Evolutionary conservation across 2,113 vertebrate species (phyloP).

Genomic region (Myanophis thanlyinensis): DNA sequence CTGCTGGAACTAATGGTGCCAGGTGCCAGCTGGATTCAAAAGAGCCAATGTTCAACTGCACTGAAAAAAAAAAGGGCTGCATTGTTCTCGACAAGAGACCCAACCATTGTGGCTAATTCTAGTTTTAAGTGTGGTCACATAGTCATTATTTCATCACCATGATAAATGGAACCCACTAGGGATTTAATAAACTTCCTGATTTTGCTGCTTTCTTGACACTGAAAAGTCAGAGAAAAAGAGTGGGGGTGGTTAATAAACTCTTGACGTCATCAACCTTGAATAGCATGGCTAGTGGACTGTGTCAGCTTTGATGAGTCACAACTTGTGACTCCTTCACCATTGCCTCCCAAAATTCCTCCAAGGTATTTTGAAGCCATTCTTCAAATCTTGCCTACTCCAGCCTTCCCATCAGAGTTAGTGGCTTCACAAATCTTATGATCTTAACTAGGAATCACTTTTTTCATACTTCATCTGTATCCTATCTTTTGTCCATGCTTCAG

Average conservation of each 20-base stretch:
- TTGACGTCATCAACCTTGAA: not conserved
- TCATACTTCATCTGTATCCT: not conserved
- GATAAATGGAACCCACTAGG: not conserved
- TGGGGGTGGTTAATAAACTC: not conserved
- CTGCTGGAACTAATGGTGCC: not conserved
- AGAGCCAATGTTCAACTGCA: not conserved
- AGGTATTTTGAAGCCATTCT: not conserved
- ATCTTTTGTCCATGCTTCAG: too few species aligned
- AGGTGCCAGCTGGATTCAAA: not conserved
- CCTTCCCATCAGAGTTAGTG: not conserved
- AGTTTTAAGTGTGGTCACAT: not conserved
- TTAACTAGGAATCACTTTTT: not conserved
- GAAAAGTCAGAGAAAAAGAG: not conserved
- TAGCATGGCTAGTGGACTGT: not conserved
- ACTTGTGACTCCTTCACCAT: not conserved
- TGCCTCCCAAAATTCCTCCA: not conserved
- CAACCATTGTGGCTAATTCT: not conserved
- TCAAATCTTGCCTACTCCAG: not conserved
- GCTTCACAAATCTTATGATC: not conserved
- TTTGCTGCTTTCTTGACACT: not conserved
- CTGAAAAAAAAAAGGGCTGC: not conserved
- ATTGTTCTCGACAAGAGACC: not conserved
- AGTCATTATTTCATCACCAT: not conserved
- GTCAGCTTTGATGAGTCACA: not conserved
- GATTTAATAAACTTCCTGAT: not conserved